Evolutionary conservation across 2,888 invertebrate genomes (phyloP).

Genomic region (Andrena dorsata): DNA sequence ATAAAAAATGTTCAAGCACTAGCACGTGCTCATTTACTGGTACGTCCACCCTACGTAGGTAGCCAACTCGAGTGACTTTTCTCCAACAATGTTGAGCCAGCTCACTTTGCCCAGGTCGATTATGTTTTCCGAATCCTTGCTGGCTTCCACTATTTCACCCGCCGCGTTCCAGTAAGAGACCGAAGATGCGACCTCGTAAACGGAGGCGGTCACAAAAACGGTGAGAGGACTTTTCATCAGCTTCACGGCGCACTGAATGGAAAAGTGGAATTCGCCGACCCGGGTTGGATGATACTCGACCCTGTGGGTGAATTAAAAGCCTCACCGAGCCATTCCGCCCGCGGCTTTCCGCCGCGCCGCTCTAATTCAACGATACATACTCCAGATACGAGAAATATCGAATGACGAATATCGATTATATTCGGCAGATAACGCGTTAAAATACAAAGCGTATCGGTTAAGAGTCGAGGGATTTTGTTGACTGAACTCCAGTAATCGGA

Average conservation of each 20-base stretch:
- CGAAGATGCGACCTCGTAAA: conserved; percentile 86
- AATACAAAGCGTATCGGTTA: no score
- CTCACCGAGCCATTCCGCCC: conserved; percentile 4
- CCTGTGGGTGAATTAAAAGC: conserved; percentile 81
- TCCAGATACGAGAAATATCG: no score
- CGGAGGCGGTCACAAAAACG: conserved; percentile 86
- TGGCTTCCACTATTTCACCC: conserved; percentile 73
- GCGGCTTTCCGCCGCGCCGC: neutral
- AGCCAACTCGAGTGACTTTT: no score
- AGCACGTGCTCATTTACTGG: no score
- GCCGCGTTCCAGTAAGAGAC: conserved; percentile 84
- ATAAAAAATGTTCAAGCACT: no score
- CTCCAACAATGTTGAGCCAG: neutral
- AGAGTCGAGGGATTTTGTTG: neutral
- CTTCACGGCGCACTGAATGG: conserved; percentile 86
- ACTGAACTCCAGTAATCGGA: neutral
- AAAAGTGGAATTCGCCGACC: conserved; percentile 87
- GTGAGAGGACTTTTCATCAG: conserved; percentile 86
- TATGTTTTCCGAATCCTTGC: conserved; percentile 77
- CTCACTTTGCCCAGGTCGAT: conserved; percentile 84
- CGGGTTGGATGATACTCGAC: conserved; percentile 86
- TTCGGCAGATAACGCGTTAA: no score
- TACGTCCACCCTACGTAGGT: no score
- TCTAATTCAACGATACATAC: neutral
- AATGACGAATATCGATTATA: no score